Evolutionary conservation across 2,113 vertebrate species (phyloP).

Genomic region (Neogobius melanostomus): DNA sequence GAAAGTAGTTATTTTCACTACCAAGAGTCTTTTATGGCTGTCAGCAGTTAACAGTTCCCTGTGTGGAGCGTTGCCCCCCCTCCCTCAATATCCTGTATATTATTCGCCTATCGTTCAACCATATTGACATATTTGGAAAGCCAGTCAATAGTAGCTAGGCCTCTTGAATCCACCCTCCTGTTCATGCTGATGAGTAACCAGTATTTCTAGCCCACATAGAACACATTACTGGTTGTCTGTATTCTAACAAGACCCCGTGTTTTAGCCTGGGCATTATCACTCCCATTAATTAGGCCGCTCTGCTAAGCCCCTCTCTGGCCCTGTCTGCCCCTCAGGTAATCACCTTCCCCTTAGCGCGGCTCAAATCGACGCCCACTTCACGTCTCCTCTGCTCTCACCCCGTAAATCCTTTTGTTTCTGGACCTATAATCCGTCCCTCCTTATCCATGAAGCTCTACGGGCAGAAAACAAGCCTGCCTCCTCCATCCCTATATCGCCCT

Average conservation of each 20-base stretch:
- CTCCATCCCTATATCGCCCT: slow-evolving; percentile 6
- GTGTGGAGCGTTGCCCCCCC: not conserved
- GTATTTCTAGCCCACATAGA: not conserved
- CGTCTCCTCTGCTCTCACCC: slow-evolving; percentile 23
- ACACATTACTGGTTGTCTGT: not conserved
- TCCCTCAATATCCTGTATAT: not conserved
- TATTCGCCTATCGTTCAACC: not conserved
- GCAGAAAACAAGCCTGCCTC: not conserved
- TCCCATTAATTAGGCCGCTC: slow-evolving; percentile 53
- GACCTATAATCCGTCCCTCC: slow-evolving; percentile 12
- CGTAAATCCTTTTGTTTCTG: slow-evolving; percentile 32
- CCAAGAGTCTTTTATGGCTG: not conserved
- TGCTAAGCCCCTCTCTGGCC: slow-evolving; percentile 28
- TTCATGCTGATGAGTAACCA: not conserved
- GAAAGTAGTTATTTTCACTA: not conserved
- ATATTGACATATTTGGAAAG: not conserved
- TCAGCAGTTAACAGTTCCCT: not conserved
- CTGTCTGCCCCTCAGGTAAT: slow-evolving; percentile 31
- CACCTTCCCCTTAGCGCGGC: slow-evolving; percentile 42
- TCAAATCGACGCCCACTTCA: slow-evolving; percentile 24
- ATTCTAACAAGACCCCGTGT: slow-evolving; percentile 26
- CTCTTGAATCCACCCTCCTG: not conserved
- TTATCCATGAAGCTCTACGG: not conserved
- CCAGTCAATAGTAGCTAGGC: not conserved
- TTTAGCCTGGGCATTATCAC: slow-evolving; percentile 20